These are phyloP conservation scores for Frieseomelitta varia DNA, from an alignment of 1,140 invertebrate species.

Conservation along the genomic window DNA sequence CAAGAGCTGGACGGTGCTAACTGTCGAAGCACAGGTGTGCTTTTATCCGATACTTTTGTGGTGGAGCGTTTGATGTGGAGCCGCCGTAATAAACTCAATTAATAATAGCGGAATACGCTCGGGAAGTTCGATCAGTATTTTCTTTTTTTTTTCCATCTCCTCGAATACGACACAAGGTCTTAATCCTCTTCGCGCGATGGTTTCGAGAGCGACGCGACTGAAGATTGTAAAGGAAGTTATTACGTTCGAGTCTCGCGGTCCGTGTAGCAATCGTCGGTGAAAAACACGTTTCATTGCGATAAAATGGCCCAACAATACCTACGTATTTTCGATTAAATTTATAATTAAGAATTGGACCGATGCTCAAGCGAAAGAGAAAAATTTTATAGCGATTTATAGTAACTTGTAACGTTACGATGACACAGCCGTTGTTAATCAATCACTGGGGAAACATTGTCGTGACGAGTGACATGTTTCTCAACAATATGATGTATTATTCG, in stretches of 20 bases:
- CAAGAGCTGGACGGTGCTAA: conserved; percentile 59
- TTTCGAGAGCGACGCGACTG: not conserved
- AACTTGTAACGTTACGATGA: not conserved
- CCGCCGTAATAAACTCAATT: conserved; percentile 43
- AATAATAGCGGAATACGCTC: conserved; percentile 16
- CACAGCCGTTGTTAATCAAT: not conserved
- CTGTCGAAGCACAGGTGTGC: conserved; percentile 62
- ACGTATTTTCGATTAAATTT: not conserved
- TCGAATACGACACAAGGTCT: not conserved
- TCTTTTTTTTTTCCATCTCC: no score
- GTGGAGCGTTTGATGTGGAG: conserved; percentile 44
- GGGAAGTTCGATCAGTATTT: not conserved
- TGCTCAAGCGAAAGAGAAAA: not conserved
- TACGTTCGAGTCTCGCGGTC: not conserved
- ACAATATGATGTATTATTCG: conserved; percentile 47
- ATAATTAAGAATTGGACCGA: not conserved
- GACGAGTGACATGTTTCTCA: conserved; percentile 50
- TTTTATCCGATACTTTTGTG: conserved; percentile 51
- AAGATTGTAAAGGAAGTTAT: not conserved
- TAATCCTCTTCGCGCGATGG: not conserved
- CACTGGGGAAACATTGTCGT: conserved; percentile 31
- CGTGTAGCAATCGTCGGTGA: not conserved
- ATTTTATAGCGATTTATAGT: not conserved
- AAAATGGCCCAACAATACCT: not conserved
- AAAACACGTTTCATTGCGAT: not conserved